Base-by-base conservation (phyloP, 2,888 invertebrate genomes). In the Hemithea aestivaria region DNA sequence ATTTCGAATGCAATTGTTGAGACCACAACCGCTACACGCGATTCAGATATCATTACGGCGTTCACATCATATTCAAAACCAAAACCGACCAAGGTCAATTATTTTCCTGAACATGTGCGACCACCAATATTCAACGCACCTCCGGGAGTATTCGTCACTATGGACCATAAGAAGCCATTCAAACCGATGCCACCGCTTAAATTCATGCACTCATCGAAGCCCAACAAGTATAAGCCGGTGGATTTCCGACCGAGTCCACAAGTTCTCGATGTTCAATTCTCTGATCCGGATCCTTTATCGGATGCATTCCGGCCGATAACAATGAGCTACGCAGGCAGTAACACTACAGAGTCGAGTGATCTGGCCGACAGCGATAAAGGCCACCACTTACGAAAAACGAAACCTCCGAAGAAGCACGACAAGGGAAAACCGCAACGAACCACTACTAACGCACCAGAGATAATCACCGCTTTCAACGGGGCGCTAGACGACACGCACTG, bases 161-260 rank as follows among this genome's bases (percentile, higher is more conserved):
- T 82, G 82, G 85, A 87, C 5, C 16, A 16, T 39, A 87, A 84
- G 46, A 87, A 87, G 32, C 84, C 85, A 1, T 85, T 87, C 34
- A 87, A 84, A 47, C 87, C 87, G 5, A 69, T 87, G 80, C 87
- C 87, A 7, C 85, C 85, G 1, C 37, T 85, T n/a, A 85, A 84
- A 42, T 52, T 59, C 65, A 73, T 30, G 45, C 66, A 75, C 27
- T 45, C 58, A 1, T 45, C 62, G 1, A 83, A 79, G 46, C 66
- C 66, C 2, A 35, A 58, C 16, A 80, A 72, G 53, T 25, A 53
- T 5, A 64, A 53, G 30, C 81, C 79, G 9, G 49, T 62, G 21
- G 80, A 85, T 53, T 83, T 84, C 47, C 60, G 84, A 12, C 80
- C 87, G 7, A 84, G 85, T 40, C 84, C 83, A 7, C 85, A 83